A percentile compares a stretch with the other conserved stretches of the same genome.
Conservation (phyloP, 35 echinoderm and acorn worm species). For the Strongylocentrotus purpuratus region DNA sequence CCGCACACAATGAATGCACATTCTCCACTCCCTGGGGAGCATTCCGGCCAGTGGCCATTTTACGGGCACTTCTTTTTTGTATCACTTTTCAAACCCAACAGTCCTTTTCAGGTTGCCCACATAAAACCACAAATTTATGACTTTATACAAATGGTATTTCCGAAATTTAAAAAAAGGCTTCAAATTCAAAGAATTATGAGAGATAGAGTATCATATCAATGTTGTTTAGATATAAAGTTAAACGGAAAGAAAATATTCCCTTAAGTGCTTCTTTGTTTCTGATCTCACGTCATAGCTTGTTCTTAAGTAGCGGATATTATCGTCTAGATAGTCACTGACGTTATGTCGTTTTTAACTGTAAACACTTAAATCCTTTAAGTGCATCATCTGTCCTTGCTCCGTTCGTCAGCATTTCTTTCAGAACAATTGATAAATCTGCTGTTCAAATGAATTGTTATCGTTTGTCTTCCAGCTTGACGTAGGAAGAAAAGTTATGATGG, state of each 20-base stretch:
- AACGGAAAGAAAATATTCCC: background rate
- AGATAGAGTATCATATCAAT: no score
- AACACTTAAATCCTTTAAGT: slow-evolving; percentile 29
- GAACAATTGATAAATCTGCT: background rate
- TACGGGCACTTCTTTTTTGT: no score
- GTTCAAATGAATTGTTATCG: background rate
- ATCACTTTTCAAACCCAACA: no score
- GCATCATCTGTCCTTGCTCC: background rate
- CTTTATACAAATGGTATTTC: no score
- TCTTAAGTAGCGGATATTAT: background rate
- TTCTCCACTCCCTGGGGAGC: no score
- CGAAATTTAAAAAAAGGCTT: no score
- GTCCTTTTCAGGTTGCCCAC: no score
- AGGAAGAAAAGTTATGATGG: no score
- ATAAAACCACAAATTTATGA: no score
- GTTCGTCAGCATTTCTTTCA: background rate
- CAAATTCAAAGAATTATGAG: no score
- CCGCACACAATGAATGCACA: no score
- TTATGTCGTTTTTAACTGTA: background rate
- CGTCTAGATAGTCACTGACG: background rate
- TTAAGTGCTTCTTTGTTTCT: background rate
- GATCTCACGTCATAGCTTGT: background rate
- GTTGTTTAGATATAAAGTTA: background rate
- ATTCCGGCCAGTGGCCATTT: no score
- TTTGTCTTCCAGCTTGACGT: background rate